Percentiles rank a stretch among this genome's conserved stretches.
Evolutionary conservation across 37 sponge, comb jelly and placozoan genomes (phyloP).

Genomic region (Halisarca cf. caerulea): DNA sequence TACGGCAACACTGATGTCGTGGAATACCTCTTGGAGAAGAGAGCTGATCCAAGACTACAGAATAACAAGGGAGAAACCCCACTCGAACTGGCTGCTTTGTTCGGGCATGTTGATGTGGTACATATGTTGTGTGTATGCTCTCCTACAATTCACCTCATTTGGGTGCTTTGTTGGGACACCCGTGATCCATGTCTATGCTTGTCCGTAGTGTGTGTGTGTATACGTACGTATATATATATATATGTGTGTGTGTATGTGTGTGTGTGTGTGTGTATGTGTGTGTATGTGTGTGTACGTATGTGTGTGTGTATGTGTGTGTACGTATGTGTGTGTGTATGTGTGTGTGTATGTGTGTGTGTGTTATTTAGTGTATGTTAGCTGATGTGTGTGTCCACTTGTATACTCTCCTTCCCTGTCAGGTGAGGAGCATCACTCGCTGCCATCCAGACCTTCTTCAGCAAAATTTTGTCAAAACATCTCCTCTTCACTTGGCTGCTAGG

Average conservation of each 20-base stretch:
- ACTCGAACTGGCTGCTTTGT: conserved; percentile 73
- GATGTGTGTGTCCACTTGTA: neutral
- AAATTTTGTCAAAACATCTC: conserved; percentile 14
- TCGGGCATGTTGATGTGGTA: conserved; percentile 71
- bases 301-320: too few relatives aligned
- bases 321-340: neutral
- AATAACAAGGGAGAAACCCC: conserved; percentile 64
- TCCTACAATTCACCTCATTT: too few relatives aligned
- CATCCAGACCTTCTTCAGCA: conserved; percentile 20
- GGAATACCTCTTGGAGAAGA: conserved; percentile 72
- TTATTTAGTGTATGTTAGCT: neutral
- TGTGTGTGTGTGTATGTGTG: too few relatives aligned
- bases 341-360: too few relatives aligned
- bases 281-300: too few relatives aligned
- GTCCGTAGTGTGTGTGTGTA: neutral
- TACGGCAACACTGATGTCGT: conserved; percentile 77
- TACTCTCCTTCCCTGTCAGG: conserved; percentile 25
- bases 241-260: too few relatives aligned
- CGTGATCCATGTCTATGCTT: neutral
- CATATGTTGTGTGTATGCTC: too few relatives aligned
- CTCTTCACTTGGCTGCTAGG: conserved; percentile 83
- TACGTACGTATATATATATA: neutral
- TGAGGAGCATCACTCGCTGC: conserved; percentile 18
- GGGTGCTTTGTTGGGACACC: too few relatives aligned
- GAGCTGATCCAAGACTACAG: conserved; percentile 51